Conservation (phyloP, 2,113 vertebrate genomes). For the Meleagris gallopavo region DNA sequence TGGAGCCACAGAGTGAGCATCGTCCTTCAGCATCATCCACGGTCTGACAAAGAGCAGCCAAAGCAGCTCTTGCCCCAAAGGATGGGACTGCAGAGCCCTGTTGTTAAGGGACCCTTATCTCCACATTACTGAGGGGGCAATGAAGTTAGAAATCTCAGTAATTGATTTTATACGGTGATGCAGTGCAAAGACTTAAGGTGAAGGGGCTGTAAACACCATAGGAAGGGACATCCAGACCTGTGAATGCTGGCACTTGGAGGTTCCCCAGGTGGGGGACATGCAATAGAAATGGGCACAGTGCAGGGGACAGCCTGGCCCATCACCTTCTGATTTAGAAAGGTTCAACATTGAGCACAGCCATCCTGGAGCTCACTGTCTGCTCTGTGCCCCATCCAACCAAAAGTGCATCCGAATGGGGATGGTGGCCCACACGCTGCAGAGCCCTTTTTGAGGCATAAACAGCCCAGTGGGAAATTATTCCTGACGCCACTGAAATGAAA, state of each 20-base stretch:
- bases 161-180: neutral
- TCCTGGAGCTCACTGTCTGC: neutral
- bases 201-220: neutral
- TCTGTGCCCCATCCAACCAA: neutral
- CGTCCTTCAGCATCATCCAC: conserved; percentile 10
- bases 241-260: neutral
- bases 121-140: neutral
- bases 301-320: neutral
- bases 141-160: neutral
- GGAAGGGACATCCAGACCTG: neutral
- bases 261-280: accelerated
- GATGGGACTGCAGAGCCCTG: neutral
- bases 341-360: accelerated
- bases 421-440: neutral
- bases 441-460: neutral
- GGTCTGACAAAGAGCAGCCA: neutral
- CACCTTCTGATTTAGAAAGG: neutral
- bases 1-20: neutral
- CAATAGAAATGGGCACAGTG: accelerated
- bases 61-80: neutral
- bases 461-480: conserved; percentile 1
- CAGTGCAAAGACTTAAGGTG: neutral
- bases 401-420: accelerated
- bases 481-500: neutral
- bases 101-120: neutral